Evolutionary conservation across 2,888 invertebrate species (phyloP).

Genomic region (Proisotoma minuta): DNA sequence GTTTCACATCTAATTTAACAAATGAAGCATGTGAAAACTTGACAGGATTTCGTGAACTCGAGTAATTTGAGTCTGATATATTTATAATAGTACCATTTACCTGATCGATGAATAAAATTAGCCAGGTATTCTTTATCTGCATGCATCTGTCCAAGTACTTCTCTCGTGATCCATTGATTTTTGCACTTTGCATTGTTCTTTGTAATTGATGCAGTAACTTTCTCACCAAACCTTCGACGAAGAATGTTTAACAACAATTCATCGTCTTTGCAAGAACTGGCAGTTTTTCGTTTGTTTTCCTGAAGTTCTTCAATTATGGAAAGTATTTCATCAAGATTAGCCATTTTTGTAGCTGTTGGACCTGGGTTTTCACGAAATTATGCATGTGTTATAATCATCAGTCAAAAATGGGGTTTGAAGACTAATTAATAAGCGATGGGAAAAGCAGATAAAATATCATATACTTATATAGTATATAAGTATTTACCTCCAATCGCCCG

Average conservation of each 20-base stretch:
- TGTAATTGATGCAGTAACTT: conserved; percentile 2
- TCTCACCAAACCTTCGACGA: conserved; percentile 18
- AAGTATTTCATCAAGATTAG: conserved; percentile 41
- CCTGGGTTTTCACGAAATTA: conserved; percentile 17
- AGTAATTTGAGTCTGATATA: neutral
- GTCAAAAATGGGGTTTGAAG: too few relatives aligned
- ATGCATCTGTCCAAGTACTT: conserved; percentile 44
- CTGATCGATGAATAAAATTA: conserved; percentile 42
- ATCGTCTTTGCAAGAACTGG: conserved; percentile 16
- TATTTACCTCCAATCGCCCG: conserved; percentile 42
- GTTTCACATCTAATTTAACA: conserved; percentile 23
- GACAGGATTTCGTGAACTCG: neutral
- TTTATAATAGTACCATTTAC: conserved; percentile 12
- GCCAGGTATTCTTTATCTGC: conserved; percentile 44
- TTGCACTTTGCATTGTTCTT: conserved; percentile 15
- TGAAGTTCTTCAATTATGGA: conserved; percentile 43
- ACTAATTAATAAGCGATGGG: neutral
- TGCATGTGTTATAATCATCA: too few relatives aligned
- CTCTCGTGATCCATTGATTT: conserved; percentile 37
- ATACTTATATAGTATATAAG: neutral
- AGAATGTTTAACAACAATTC: conserved; percentile 18
- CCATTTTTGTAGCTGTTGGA: conserved; percentile 37
- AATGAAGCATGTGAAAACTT: neutral
- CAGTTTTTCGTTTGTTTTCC: conserved; percentile 15
- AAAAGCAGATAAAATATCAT: neutral